Percentiles rank a stretch among this genome's conserved stretches.
Conservation (phyloP, 1,140 invertebrate genomes). For the Megalonaias nervosa region DNA sequence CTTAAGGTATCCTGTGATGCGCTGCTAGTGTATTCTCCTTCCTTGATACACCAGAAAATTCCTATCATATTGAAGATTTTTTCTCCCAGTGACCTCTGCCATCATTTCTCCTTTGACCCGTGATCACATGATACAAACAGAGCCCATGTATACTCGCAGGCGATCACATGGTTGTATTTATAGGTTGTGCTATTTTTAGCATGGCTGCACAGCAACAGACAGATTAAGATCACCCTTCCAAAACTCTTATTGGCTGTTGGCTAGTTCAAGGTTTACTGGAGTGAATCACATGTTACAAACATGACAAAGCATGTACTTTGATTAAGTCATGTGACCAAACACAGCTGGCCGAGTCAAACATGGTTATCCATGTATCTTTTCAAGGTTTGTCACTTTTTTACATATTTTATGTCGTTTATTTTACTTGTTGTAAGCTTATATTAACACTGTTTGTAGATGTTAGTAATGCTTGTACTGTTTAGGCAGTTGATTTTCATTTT, state of each 20-base stretch:
- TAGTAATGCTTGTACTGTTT: too few species aligned
- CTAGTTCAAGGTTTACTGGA: constrained; percentile 32
- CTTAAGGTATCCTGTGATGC: too few species aligned
- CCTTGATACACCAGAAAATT: too few species aligned
- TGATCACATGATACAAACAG: constrained; percentile 3
- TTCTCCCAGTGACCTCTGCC: neutral
- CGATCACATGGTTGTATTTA: constrained; percentile 26
- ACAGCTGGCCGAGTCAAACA: constrained; percentile 37
- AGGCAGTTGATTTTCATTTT: too few species aligned
- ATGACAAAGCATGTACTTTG: constrained; percentile 23
- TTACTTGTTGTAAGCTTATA: too few species aligned
- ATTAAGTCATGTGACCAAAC: constrained; percentile 36
- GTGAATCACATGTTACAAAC: constrained; percentile 27
- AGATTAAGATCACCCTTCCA: constrained; percentile 28
- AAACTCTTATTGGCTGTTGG: constrained; percentile 27
- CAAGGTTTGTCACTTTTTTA: constrained; percentile 16
- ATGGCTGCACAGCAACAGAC: constrained; percentile 38
- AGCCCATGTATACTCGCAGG: constrained; percentile 7
- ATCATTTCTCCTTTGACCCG: neutral
- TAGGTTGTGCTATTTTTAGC: constrained; percentile 33
- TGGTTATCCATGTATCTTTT: constrained; percentile 32
- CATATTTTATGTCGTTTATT: too few species aligned
- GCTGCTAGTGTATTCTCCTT: too few species aligned
- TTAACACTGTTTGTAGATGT: too few species aligned
- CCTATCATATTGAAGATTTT: neutral